Evolutionary conservation across 30 jellyfish, hydroid and myxozoan genomes (phyloP).

Genomic region (Aurelia aurita): DNA sequence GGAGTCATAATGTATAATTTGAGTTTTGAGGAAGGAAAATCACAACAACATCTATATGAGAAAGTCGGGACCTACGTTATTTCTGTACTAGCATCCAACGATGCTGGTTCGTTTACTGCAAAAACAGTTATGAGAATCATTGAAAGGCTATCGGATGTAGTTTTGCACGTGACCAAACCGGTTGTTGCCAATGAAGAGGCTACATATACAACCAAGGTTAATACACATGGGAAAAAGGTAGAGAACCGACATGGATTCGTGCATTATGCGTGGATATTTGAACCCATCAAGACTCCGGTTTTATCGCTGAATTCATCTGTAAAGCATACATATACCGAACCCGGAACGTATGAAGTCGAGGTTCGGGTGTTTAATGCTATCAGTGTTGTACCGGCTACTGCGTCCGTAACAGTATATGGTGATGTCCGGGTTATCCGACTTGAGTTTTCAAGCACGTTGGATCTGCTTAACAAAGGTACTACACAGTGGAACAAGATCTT

Average conservation of each 20-base stretch:
- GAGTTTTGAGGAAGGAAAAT: conserved; percentile 63
- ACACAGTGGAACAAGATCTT: conserved; percentile 46
- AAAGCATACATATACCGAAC: conserved; percentile 38
- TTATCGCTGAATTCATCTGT: conserved; percentile 63
- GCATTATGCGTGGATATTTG: conserved; percentile 80
- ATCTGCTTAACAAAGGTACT: conserved; percentile 54
- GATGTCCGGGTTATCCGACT: conserved; percentile 59
- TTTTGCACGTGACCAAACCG: conserved; percentile 53
- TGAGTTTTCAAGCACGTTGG: conserved; percentile 69
- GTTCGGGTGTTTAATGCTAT: conserved; percentile 73
- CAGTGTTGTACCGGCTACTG: conserved; percentile 58
- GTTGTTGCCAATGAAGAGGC: conserved; percentile 59
- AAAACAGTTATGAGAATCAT: conserved; percentile 61
- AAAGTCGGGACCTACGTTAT: conserved; percentile 72
- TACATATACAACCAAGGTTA: conserved; percentile 45
- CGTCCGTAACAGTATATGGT: conserved; percentile 62
- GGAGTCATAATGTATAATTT: conserved; percentile 41
- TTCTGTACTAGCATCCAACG: conserved; percentile 69
- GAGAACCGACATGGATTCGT: conserved; percentile 67
- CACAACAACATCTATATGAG: conserved; percentile 48
- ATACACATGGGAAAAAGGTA: conserved; percentile 25
- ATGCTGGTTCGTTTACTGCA: conserved; percentile 69
- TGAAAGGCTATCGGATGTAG: conserved; percentile 64
- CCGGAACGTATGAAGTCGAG: conserved; percentile 81
- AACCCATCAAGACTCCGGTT: conserved; percentile 67